Evolutionary conservation across 2,797 vertebrate genomes (phyloP).

Genomic region (Calcarius lapponicus): DNA sequence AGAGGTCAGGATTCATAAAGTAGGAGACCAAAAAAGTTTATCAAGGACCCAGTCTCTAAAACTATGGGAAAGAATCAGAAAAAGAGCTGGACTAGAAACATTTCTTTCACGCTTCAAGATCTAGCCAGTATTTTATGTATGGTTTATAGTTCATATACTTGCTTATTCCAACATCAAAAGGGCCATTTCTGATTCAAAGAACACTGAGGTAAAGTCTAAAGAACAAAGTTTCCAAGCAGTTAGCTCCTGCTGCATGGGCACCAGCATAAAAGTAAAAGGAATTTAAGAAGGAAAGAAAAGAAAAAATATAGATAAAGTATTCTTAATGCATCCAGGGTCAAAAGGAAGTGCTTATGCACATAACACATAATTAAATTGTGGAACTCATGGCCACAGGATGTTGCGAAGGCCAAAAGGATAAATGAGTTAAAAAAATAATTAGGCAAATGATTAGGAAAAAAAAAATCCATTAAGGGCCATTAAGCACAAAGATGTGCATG

Average conservation of each 20-base stretch:
- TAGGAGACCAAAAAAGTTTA: not conserved
- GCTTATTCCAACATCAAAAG: not conserved
- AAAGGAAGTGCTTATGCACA: constrained; percentile 68
- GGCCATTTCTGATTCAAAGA: not conserved
- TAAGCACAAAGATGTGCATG: constrained; percentile 46
- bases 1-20: not conserved
- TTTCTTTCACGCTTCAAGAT: not conserved
- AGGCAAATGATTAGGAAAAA: constrained; percentile 55
- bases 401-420: constrained; percentile 60
- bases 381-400: constrained; percentile 53
- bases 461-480: constrained; percentile 57
- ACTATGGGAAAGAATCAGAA: not conserved
- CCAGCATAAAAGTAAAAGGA: not conserved
- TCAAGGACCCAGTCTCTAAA: not conserved
- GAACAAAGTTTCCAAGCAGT: not conserved
- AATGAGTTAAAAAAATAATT: constrained; percentile 69
- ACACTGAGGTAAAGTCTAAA: not conserved
- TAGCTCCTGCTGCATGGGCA: not conserved
- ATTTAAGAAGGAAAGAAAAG: not conserved
- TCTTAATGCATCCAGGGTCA: constrained; percentile 63
- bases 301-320: not conserved
- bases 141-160: not conserved
- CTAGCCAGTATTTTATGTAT: not conserved
- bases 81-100: not conserved
- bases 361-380: constrained; percentile 58